Conservation (phyloP, 2,888 invertebrate species). For the Aphodius granarius region DNA sequence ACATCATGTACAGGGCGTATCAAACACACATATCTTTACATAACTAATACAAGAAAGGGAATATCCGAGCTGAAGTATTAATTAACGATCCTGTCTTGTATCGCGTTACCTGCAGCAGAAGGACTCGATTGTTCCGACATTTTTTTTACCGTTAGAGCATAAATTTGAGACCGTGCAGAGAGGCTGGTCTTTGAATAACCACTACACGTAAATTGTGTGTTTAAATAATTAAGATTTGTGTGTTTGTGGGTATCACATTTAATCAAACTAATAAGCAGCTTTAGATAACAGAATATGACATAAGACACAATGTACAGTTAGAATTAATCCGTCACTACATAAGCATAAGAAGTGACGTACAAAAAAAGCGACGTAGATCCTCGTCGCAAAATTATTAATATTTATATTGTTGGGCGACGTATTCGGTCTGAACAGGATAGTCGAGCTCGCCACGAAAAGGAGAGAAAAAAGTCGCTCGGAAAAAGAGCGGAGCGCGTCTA, state of each 20-base stretch:
- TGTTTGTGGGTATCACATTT: background rate
- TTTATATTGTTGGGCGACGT: background rate
- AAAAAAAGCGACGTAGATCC: background rate
- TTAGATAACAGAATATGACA: too few relatives aligned
- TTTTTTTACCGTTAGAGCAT: background rate
- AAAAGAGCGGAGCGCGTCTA: slow-evolving; percentile 16
- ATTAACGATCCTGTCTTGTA: background rate
- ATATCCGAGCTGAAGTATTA: slow-evolving; percentile 5
- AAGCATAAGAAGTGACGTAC: background rate
- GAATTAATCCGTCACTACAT: background rate
- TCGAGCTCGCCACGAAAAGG: background rate
- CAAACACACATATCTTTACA: slow-evolving; percentile 3
- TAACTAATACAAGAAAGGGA: slow-evolving; percentile 6
- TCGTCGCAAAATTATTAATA: background rate
- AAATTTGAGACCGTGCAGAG: background rate
- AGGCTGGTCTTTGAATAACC: background rate
- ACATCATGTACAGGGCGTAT: background rate
- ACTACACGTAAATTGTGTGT: background rate
- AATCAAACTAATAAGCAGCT: background rate
- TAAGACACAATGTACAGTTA: background rate
- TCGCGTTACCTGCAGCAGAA: background rate
- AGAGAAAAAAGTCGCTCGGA: background rate
- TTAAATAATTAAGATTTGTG: background rate
- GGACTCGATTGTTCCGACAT: background rate
- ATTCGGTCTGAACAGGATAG: background rate